Evolutionary conservation across 1,140 invertebrate species (phyloP).

Genomic region (Daktulosphaira vitifoliae): DNA sequence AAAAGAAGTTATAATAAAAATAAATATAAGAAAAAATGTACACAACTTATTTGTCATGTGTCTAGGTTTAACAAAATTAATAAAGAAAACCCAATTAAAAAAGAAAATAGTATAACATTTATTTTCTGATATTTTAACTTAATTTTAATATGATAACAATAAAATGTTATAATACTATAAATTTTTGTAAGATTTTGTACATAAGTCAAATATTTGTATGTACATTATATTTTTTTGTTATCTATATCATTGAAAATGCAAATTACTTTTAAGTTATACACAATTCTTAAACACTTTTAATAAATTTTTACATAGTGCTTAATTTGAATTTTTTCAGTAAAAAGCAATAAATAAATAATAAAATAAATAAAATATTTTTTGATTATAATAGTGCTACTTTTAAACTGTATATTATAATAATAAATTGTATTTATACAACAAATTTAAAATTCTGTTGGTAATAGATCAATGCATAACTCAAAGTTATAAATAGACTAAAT

Average conservation of each 20-base stretch:
- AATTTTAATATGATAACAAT: conserved; percentile 12
- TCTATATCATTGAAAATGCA: conserved; percentile 17
- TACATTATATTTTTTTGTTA: conserved; percentile 25
- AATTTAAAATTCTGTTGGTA: too few species aligned
- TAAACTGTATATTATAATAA: conserved; percentile 17
- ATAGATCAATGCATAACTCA: too few species aligned
- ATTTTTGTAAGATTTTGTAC: conserved; percentile 19
- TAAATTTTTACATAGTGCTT: conserved; percentile 6
- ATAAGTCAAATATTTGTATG: conserved; percentile 28
- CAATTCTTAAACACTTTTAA: conserved; percentile 8
- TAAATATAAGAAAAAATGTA: not conserved
- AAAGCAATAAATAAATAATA: too few species aligned
- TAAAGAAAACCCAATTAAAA: not conserved
- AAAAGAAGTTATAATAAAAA: conserved; percentile 5
- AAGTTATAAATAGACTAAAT: too few species aligned
- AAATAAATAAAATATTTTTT: conserved; percentile 30
- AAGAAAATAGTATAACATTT: conserved; percentile 20
- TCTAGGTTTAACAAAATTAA: conserved; percentile 23
- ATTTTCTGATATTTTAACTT: conserved; percentile 30
- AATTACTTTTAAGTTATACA: conserved; percentile 23
- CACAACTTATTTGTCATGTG: conserved; percentile 8
- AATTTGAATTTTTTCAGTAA: too few species aligned
- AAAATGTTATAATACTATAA: conserved; percentile 32
- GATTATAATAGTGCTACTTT: conserved; percentile 26
- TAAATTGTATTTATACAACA: too few species aligned